Conservation (phyloP, 2,113 vertebrate species). For the Himantopus leucocephalus region DNA sequence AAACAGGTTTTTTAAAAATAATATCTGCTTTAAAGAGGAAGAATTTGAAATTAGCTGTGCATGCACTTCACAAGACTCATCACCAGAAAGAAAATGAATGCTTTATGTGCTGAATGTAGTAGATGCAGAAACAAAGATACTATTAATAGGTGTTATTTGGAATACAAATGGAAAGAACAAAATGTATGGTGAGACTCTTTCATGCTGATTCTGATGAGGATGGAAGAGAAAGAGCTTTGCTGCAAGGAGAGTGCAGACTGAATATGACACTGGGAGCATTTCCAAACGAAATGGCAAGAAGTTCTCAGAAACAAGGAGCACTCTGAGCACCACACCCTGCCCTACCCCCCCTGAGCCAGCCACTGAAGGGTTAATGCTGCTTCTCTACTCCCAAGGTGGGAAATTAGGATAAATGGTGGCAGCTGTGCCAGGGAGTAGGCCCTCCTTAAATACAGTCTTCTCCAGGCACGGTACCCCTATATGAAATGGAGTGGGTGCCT, state of each 20-base stretch:
- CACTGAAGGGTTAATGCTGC: neutral
- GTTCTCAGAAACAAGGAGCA: neutral
- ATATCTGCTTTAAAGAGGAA: neutral
- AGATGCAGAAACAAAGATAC: neutral
- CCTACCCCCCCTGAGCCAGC: neutral
- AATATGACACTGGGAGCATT: neutral
- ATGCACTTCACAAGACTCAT: neutral
- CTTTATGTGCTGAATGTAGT: neutral
- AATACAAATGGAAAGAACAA: neutral
- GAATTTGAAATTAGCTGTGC: neutral
- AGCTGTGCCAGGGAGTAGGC: neutral
- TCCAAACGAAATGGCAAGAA: neutral
- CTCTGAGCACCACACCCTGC: fast-evolving
- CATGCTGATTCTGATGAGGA: neutral
- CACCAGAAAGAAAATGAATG: neutral
- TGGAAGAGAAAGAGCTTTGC: neutral
- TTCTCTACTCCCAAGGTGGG: neutral
- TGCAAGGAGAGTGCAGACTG: neutral
- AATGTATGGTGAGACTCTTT: neutral
- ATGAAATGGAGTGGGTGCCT: fast-evolving
- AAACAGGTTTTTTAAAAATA: neutral
- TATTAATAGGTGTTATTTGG: neutral
- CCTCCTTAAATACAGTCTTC: neutral
- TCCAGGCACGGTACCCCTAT: fast-evolving
- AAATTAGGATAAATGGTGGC: neutral